phyloP scores from a whole-genome alignment of 2,113 vertebrate genomes.

The Heterotilapia buettikoferi region DNA sequence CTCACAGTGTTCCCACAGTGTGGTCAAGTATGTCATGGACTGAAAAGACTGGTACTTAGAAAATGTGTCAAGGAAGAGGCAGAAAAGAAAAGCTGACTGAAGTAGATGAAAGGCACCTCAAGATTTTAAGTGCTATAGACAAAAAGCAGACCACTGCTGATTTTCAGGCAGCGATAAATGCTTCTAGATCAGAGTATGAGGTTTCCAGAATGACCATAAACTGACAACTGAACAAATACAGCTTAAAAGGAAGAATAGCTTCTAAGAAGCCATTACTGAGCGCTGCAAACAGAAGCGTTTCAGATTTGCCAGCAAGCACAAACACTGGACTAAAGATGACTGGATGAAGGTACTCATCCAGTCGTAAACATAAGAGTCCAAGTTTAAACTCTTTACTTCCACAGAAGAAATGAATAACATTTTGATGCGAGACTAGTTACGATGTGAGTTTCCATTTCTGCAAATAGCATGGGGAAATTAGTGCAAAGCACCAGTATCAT shows the following conservation, averaged over 20 bases:
- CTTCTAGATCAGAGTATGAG: neutral
- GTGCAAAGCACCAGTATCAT: neutral
- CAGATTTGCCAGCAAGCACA: neutral
- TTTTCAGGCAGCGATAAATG: neutral
- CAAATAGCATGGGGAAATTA: neutral
- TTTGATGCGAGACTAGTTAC: neutral
- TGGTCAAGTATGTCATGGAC: neutral
- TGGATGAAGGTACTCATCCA: neutral
- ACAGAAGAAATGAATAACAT: neutral
- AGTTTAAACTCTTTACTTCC: neutral
- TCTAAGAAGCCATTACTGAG: neutral
- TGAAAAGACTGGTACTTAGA: neutral
- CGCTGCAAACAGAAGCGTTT: neutral
- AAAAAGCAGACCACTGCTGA: neutral
- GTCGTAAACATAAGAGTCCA: neutral
- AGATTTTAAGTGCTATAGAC: neutral
- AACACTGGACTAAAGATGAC: neutral
- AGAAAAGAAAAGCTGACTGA: neutral
- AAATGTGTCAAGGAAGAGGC: neutral
- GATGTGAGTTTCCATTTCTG: neutral
- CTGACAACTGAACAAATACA: neutral
- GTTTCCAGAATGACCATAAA: neutral
- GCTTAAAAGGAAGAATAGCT: neutral
- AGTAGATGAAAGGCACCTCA: neutral
- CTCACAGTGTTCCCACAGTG: neutral